Percentiles rank a stretch among this genome's conserved stretches.
Conservation (phyloP, 1,140 invertebrate genomes). For the Drosophila ficusphila region DNA sequence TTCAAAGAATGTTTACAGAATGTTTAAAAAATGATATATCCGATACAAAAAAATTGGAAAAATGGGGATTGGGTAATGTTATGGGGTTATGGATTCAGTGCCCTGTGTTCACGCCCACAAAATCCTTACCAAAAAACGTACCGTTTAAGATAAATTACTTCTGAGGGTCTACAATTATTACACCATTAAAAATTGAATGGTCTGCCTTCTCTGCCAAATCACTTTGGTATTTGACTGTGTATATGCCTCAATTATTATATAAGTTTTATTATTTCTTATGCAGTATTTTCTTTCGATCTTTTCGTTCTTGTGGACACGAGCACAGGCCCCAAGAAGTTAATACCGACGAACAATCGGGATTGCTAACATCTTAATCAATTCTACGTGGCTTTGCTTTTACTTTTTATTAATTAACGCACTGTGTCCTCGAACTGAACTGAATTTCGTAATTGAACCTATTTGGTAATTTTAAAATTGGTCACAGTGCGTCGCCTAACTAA, state of each 20-base stretch:
- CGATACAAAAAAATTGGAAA: too few species aligned
- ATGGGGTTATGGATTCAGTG: too few species aligned
- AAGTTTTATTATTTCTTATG: background rate
- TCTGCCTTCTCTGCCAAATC: too few species aligned
- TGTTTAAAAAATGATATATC: background rate
- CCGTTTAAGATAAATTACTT: too few species aligned
- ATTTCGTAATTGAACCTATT: background rate
- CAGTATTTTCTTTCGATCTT: background rate
- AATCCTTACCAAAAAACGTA: too few species aligned
- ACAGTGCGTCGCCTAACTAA: constrained; percentile 46
- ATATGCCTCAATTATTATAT: background rate
- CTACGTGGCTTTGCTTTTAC: constrained; percentile 27
- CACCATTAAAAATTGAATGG: too few species aligned
- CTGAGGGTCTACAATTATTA: too few species aligned
- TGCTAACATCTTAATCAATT: constrained; percentile 40
- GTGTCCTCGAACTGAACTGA: constrained; percentile 5
- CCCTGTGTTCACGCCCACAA: too few species aligned
- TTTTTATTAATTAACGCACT: constrained; percentile 38
- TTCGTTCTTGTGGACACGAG: background rate
- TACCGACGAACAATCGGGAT: background rate
- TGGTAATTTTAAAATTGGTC: constrained; percentile 1
- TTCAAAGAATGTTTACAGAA: background rate
- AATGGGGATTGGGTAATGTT: too few species aligned
- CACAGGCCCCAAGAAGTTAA: background rate
- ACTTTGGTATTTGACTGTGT: too few species aligned